Base-by-base conservation (phyloP, 2,797 vertebrate genomes). In the Oreochromis grahami region DNA sequence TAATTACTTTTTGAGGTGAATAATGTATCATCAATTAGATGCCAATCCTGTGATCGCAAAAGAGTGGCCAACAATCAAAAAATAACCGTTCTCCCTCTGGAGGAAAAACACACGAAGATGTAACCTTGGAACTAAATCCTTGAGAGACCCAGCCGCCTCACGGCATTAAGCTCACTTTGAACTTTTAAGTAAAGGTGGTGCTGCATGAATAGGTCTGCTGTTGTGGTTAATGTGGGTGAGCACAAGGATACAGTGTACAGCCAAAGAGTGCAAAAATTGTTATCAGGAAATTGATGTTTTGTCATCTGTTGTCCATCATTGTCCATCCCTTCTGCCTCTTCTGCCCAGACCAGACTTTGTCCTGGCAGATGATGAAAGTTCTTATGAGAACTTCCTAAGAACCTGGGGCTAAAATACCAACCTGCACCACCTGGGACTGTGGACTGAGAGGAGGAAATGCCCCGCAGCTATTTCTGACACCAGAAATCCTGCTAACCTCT, bases 51-150 rank as follows among this genome's bases (percentile, higher is more conserved):
- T 29, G 24, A 48, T 19, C 19, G 24, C 68, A 72, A 29, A 19
- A 10, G 24, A 48, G 15, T 34, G 4, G 29, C 26, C 45, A 79
- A 29, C 29, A 7, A 41, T 14, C 36, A 80, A n/a, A 77, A 70
- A 82, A 43, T 24, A 19, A 21, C 95, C 94, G 78, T 63, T 50
- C 2, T n/a, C 19, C 84, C 24, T 68, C 26, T 68, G 95, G 86
- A 84, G 32, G 86, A 94, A 43, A 90, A 79, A 92, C 95, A 5
- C 95, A 95, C 0, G 24, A 60, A 38, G 87, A 70, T 70, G 5
- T 26, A 43, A 70, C 14, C 41, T 45, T 17, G 26, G 24, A 50
- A 48, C 15, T n/a, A 48, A 32, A 19, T 32, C 68, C 14, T 78
- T 4, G 13, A 65, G 68, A 77, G 9, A 72, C 17, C 43, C 21